Evolutionary conservation across 2,113 vertebrate species (phyloP), one percentile per base, ranked within the genome.

Genomic region (Mormyrus iriodes): DNA sequence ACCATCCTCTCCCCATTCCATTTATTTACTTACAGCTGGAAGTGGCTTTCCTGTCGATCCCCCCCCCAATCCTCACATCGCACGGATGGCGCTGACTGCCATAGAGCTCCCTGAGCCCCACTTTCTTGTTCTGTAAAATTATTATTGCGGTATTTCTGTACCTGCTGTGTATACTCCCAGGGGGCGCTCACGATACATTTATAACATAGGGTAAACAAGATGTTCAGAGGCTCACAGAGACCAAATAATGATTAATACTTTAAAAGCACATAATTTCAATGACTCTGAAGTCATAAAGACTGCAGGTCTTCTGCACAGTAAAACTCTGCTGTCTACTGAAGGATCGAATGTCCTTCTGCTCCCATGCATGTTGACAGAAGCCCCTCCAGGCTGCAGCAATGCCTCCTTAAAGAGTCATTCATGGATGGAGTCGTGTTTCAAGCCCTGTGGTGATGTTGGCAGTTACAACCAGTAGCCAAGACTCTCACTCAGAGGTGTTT

Each of bases 1-100:
- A 92, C 91, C 4, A 10, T 65, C 13, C 58, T 87, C 9, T 94
- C 95, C 91, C 94, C 93, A 84, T 95, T 95, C 95, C 94, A 95
- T 95, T 95, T 93, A 94, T 94, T 94, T 94, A 94, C 91, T 91
- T 91, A 79, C 65, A 92, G 92, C 91, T 92, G 91, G 89, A 89
- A 88, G 93, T 93, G 93, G 90, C 86, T 91, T 93, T 90, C 90
- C 35, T 35, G 13, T 4, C 7, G 0, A 4, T 35, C 35, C 69
- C 69, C 55, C 53, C 15, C 53, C 55, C 55, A n/a, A n/a, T n/a
- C n/a, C n/a, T 58, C 12, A 15, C 27, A 42, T 76, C 5, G 0
- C 17, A 17, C 17, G n/a, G 27, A 76, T 42, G 35, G 73, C 19
- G 13, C 35, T 76, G 31, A 42, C 35, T 6, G 1, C 35, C 35